Evolutionary conservation across 1,140 invertebrate genomes (phyloP).

Genomic region (Lordiphosa mommai): DNA sequence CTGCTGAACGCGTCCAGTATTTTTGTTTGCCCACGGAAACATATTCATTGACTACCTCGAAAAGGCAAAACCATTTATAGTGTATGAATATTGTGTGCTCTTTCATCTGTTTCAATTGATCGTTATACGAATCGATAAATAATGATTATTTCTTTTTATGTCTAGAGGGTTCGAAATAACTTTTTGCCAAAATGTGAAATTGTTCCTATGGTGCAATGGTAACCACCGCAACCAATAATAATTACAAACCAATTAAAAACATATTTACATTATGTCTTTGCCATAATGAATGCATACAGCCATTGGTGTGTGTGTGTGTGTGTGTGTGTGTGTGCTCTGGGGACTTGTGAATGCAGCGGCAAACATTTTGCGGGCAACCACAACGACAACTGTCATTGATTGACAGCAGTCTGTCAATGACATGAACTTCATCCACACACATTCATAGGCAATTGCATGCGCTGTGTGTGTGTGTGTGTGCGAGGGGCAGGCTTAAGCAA

Average conservation of each 20-base stretch:
- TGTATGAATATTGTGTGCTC: too few species aligned
- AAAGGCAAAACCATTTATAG: too few species aligned
- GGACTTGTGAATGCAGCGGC: background rate
- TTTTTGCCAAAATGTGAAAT: too few species aligned
- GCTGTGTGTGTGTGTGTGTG: too few species aligned
- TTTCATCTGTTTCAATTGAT: too few species aligned
- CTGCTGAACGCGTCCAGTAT: too few species aligned
- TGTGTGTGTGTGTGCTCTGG: conserved; percentile 9
- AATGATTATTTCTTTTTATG: too few species aligned
- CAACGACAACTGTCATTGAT: conserved; percentile 44
- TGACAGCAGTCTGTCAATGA: conserved; percentile 38
- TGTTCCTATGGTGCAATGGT: background rate
- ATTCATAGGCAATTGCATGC: background rate
- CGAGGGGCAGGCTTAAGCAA: conserved; percentile 2
- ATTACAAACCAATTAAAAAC: conserved; percentile 49
- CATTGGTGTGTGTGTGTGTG: conserved; percentile 16
- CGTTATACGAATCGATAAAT: too few species aligned
- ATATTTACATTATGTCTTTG: conserved; percentile 34
- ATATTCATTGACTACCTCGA: too few species aligned
- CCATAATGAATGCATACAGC: conserved; percentile 4
- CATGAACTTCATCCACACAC: conserved; percentile 1
- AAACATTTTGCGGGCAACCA: conserved; percentile 14
- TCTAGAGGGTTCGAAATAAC: too few species aligned
- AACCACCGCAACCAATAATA: conserved; percentile 35
- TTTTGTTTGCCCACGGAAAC: too few species aligned